Evolutionary conservation across 2,113 vertebrate species (phyloP).

Genomic region (Chascanopsetta lugubris): DNA sequence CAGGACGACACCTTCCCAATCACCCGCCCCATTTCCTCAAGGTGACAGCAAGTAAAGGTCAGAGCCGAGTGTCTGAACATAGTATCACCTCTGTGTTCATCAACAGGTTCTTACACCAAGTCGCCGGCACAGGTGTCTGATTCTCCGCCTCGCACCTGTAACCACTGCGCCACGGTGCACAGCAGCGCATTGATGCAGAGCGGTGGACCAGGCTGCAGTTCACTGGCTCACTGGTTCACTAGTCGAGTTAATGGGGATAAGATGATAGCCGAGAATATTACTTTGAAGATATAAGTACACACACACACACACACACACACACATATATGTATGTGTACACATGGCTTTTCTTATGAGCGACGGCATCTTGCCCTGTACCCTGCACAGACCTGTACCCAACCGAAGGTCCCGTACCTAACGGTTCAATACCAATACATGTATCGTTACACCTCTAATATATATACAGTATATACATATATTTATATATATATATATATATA

Average conservation of each 20-base stretch:
- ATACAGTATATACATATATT: too few species aligned
- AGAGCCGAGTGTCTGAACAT: constrained; percentile 22
- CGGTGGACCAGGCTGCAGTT: neutral
- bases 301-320: too few species aligned
- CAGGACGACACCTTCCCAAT: constrained; percentile 59
- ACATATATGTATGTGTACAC: too few species aligned
- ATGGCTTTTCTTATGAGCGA: too few species aligned
- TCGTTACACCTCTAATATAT: too few species aligned
- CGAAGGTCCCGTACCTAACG: too few species aligned
- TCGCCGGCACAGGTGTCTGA: neutral
- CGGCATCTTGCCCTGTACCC: too few species aligned
- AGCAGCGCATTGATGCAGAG: neutral
- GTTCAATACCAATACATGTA: too few species aligned
- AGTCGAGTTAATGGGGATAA: too few species aligned
- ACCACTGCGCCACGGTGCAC: neutral
- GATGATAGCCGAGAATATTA: neutral
- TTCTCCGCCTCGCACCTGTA: constrained; percentile 11
- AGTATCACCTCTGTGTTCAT: constrained; percentile 34
- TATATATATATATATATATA: too few species aligned
- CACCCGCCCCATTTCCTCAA: constrained; percentile 63
- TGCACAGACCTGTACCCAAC: too few species aligned
- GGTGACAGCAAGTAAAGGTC: constrained; percentile 52
- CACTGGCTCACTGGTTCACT: neutral
- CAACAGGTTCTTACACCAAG: constrained; percentile 49
- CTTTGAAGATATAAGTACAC: too few species aligned